Base-by-base conservation (phyloP, 2,797 vertebrate species). In the Enteromius anoplus region DNA sequence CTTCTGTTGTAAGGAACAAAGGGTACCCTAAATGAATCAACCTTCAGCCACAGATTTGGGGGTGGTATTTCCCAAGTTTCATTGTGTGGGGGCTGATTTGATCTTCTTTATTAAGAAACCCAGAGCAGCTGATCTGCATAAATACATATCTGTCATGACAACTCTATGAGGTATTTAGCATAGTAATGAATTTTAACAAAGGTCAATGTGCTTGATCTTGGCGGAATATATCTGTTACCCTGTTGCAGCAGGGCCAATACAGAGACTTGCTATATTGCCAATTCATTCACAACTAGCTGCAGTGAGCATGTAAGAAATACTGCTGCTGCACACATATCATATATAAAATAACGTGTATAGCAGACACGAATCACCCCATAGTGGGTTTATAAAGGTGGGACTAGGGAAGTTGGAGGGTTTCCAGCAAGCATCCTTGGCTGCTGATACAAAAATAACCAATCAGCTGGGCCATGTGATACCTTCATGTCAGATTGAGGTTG, bases 21-120 rank as follows among this genome's bases (percentile, higher is more conserved):
- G 80, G 71, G 47, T 64, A 51, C 10, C 58, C 70, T 62, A 47
- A 64, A 75, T 81, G 60, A 81, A 81, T 81, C 79, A 81, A 2
- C 11, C 70, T 65, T 65, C 42, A 53, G n/a, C 71, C 70, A 26
- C 55, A 64, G 19, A 29, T 60, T 32, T 72, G 21, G 70, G 62
- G 62, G 37, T 3, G 72, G 10, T 37, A 84, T 91, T 83, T 77
- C 75, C 81, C 42, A 53, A 34, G 49, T 51, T 21, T 68, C 71
- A 82, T 3, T 55, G 17, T 68, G 72, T 19, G 15, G 45, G 37
- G 29, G 9, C 0, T 42, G 6, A 49, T 81, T 64, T 73, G 0
- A 64, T 71, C 34, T 70, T 71, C 26, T 49, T 2, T 58, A 2
- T 64, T 64, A 5, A 45, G 21, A 72, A 72, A 49, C 53, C 40